phyloP scores from a whole-genome alignment of 2,113 vertebrate species.

The Cygnus buccinator region DNA sequence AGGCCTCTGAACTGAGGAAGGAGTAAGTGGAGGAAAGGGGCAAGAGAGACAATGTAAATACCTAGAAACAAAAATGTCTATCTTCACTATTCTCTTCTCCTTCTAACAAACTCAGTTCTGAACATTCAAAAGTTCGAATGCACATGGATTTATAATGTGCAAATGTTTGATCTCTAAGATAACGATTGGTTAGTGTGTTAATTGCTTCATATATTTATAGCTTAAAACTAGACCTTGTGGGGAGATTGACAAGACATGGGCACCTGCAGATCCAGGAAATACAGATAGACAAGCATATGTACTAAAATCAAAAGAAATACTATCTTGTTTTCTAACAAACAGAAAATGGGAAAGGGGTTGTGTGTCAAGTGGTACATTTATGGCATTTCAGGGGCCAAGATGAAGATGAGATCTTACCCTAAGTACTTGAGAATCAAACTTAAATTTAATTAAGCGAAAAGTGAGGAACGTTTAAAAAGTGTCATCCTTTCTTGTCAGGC shows the following conservation, averaged over 20 bases:
- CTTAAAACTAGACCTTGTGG: neutral
- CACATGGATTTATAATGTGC: neutral
- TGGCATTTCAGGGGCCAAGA: neutral
- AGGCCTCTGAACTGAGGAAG: neutral
- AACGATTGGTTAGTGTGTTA: neutral
- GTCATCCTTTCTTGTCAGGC: slow-evolving; percentile 54
- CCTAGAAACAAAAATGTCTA: neutral
- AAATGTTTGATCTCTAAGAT: neutral
- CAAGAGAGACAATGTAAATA: slow-evolving; percentile 27
- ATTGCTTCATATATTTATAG: slow-evolving; percentile 28
- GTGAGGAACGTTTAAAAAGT: slow-evolving; percentile 41
- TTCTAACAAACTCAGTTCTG: neutral
- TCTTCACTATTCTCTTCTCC: neutral
- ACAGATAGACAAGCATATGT: neutral
- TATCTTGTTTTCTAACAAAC: neutral
- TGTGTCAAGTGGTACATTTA: neutral
- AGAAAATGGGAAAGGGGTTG: neutral
- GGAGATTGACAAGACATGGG: neutral
- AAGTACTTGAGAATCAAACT: neutral
- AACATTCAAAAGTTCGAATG: slow-evolving; percentile 14
- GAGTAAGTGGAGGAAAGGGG: neutral
- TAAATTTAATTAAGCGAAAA: slow-evolving; percentile 38
- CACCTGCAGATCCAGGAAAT: slow-evolving; percentile 43
- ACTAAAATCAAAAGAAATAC: neutral
- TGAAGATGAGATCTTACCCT: neutral